Percentiles rank a stretch among this genome's conserved stretches.
Evolutionary conservation across 2,888 invertebrate genomes (phyloP).

Genomic region (Cephus pygmeus): DNA sequence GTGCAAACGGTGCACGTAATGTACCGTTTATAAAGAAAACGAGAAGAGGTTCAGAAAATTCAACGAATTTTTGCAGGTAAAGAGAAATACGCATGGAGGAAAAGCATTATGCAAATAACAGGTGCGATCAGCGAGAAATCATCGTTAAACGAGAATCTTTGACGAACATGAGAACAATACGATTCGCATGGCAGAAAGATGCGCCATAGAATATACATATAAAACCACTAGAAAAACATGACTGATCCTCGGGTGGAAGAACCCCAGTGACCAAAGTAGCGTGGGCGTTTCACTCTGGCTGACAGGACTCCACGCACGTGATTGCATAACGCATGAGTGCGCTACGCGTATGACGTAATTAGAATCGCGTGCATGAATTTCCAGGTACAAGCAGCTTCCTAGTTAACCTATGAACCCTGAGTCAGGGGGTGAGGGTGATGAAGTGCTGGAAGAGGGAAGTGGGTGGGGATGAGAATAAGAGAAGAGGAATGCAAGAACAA

Average conservation of each 20-base stretch:
- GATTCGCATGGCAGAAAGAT: background rate
- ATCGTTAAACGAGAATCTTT: background rate
- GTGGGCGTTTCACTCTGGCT: conserved; percentile 34
- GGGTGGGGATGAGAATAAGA: background rate
- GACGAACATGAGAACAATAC: background rate
- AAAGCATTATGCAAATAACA: background rate
- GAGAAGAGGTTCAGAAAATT: background rate
- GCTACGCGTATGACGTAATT: conserved; percentile 41
- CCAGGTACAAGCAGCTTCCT: conserved; percentile 47
- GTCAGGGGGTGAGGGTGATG: conserved; percentile 12
- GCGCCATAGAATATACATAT: background rate
- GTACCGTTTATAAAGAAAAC: background rate
- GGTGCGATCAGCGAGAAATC: background rate
- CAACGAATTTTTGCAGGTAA: background rate
- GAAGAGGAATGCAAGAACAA: background rate
- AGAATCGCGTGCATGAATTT: conserved; percentile 38
- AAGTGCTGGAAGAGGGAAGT: background rate
- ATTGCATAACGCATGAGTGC: conserved; percentile 41
- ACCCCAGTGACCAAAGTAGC: background rate
- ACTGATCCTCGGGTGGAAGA: background rate
- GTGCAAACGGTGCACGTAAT: background rate
- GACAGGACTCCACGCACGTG: conserved; percentile 34
- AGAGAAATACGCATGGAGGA: background rate
- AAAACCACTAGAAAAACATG: background rate
- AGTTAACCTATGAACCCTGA: conserved; percentile 52